A percentile compares a stretch with the other conserved stretches of the same genome.
These are phyloP conservation scores for Lymantria monacha DNA, from an alignment of 2,888 invertebrate species.

Conservation along the genomic window DNA sequence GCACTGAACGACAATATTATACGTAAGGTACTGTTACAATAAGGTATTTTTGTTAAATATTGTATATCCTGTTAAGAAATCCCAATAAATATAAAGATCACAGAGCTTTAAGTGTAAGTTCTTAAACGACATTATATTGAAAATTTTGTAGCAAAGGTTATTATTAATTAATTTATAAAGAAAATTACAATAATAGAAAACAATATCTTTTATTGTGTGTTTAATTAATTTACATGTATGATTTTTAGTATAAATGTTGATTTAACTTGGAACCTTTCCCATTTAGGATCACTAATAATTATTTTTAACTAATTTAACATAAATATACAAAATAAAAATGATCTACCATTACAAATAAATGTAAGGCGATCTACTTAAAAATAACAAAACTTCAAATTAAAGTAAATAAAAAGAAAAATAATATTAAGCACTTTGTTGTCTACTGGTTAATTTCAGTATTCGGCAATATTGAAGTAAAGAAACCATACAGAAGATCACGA, in stretches of 20 bases:
- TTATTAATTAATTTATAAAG: too few relatives aligned
- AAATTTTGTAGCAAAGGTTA: too few relatives aligned
- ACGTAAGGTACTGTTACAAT: too few relatives aligned
- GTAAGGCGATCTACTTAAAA: not conserved
- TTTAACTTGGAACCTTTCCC: not conserved
- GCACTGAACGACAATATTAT: too few relatives aligned
- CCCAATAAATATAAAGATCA: too few relatives aligned
- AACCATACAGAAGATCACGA: conserved; percentile 21
- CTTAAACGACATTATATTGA: too few relatives aligned
- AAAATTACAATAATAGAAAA: not conserved
- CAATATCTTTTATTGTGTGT: not conserved
- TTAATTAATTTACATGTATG: not conserved
- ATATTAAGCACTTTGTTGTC: conserved; percentile 13
- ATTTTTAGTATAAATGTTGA: not conserved
- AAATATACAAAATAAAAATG: not conserved
- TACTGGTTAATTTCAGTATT: not conserved
- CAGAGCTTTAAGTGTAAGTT: too few relatives aligned
- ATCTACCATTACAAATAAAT: not conserved
- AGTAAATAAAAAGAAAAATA: not conserved
- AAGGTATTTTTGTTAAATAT: too few relatives aligned
- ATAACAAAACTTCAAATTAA: not conserved
- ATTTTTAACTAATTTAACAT: not conserved
- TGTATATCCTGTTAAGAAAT: too few relatives aligned
- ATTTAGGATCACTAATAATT: not conserved
- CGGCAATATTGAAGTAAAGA: conserved; percentile 30